Percentiles rank a stretch among this genome's conserved stretches.
These are phyloP conservation scores for Cerceris rybyensis DNA, from an alignment of 2,888 invertebrate genomes.

Conservation along the genomic window DNA sequence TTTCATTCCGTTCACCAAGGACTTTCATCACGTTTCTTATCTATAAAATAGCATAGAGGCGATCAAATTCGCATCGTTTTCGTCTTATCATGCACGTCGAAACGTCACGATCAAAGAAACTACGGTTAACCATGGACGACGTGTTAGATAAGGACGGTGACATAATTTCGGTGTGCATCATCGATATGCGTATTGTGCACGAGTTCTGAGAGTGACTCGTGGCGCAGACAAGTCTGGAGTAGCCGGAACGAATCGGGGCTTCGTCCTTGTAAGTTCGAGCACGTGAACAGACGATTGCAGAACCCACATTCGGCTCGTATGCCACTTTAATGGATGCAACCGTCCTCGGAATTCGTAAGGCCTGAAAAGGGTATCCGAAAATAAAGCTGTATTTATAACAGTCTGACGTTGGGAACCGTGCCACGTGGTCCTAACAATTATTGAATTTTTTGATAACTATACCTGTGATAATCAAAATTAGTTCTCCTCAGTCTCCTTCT, in stretches of 20 bases:
- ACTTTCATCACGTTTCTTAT: too few species aligned
- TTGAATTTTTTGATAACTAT: neutral
- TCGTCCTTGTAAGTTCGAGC: constrained; percentile 52
- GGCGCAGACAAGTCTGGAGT: constrained; percentile 46
- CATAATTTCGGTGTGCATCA: constrained; percentile 43
- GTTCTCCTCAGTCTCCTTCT: neutral
- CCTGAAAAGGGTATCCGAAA: constrained; percentile 14
- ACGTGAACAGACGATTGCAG: constrained; percentile 42
- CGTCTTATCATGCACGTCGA: too few species aligned
- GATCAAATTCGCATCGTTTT: too few species aligned
- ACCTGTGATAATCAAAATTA: neutral
- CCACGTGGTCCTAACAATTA: neutral
- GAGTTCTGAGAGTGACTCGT: constrained; percentile 5
- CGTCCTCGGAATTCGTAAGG: constrained; percentile 27
- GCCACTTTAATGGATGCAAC: constrained; percentile 35
- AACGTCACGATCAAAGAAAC: neutral
- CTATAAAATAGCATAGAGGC: too few species aligned
- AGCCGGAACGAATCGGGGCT: constrained; percentile 32
- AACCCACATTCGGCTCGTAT: constrained; percentile 28
- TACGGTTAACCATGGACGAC: neutral
- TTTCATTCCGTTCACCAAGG: too few species aligned
- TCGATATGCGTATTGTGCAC: constrained; percentile 24
- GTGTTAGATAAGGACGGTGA: constrained; percentile 29
- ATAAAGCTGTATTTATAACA: constrained; percentile 8
- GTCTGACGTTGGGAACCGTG: neutral